A percentile compares a stretch with the other conserved stretches of the same genome.
These are phyloP conservation scores for Halotydeus destructor DNA, from an alignment of 1,140 invertebrate species.

Conservation along the genomic window DNA sequence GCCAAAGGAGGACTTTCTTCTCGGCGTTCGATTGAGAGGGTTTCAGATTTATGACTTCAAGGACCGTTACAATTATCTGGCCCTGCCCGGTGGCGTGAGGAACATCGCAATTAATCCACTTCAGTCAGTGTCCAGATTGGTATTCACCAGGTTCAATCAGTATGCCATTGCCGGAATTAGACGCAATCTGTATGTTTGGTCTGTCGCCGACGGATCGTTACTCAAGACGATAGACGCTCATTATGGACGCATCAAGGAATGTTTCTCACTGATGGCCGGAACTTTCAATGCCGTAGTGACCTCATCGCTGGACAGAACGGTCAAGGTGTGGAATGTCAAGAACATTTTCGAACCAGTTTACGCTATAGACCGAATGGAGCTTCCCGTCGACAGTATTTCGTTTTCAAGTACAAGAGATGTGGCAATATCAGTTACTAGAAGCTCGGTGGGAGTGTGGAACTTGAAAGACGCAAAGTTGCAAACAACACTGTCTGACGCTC, in stretches of 20 bases:
- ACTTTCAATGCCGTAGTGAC: conserved; percentile 85
- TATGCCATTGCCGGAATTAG: conserved; percentile 86
- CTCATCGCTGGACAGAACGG: conserved; percentile 87
- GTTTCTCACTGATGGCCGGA: conserved; percentile 59
- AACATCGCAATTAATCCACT: conserved; percentile 79
- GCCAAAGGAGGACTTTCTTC: conserved; percentile 7
- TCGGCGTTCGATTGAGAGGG: conserved; percentile 13
- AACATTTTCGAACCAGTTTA: conserved; percentile 96
- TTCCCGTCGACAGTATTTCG: conserved; percentile 77
- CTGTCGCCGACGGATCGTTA: conserved; percentile 46
- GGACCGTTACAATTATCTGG: conserved; percentile 28
- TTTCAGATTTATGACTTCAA: conserved; percentile 16
- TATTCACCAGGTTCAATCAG: conserved; percentile 66
- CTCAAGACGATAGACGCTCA: conserved; percentile 87
- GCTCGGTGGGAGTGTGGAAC: conserved; percentile 87
- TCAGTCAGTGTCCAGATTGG: conserved; percentile 58
- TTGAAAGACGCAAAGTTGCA: conserved; percentile 58
- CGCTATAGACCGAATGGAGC: conserved; percentile 79
- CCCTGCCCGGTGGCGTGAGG: conserved; percentile 63
- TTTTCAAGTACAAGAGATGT: conserved; percentile 45
- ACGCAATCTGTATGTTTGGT: conserved; percentile 90
- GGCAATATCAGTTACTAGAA: conserved; percentile 68
- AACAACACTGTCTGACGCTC: conserved; percentile 68
- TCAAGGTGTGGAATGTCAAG: conserved; percentile 98
- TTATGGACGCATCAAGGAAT: conserved; percentile 81